Evolutionary conservation across 2,113 vertebrate genomes (phyloP).

Genomic region (Buteo buteo): DNA sequence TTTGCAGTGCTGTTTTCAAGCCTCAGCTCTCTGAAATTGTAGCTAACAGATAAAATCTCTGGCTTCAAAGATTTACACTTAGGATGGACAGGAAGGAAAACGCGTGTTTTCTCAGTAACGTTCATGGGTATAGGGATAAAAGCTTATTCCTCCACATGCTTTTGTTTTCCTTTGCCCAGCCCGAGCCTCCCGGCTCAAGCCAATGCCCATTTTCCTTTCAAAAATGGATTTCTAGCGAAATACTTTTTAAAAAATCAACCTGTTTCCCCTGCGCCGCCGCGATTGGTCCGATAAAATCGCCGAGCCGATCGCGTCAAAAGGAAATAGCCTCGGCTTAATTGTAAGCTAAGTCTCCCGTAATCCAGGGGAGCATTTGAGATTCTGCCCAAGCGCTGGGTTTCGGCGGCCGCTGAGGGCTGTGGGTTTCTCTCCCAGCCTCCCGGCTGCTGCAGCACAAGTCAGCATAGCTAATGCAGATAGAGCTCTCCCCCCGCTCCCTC

Average conservation of each 20-base stretch:
- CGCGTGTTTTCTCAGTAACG: not conserved
- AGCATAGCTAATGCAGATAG: slow-evolving; percentile 83
- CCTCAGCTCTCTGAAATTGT: not conserved
- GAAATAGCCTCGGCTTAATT: slow-evolving; percentile 89
- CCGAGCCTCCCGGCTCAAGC: not conserved
- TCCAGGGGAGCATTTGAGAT: slow-evolving; percentile 88
- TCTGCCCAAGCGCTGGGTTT: slow-evolving; percentile 73
- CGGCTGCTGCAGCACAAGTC: slow-evolving; percentile 84
- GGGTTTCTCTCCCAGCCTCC: slow-evolving; percentile 78
- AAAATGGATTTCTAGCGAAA: slow-evolving; percentile 20
- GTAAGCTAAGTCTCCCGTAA: slow-evolving; percentile 88
- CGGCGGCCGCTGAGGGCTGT: slow-evolving; percentile 71
- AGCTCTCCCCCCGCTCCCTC: slow-evolving; percentile 27
- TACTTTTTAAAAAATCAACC: slow-evolving; percentile 64
- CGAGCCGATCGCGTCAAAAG: slow-evolving; percentile 86
- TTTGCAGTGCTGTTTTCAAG: not conserved
- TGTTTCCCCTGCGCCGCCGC: slow-evolving; percentile 63
- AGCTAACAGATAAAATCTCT: not conserved
- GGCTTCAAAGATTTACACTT: not conserved
- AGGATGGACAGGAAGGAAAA: not conserved
- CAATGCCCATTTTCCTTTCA: not conserved
- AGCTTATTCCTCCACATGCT: slow-evolving; percentile 15
- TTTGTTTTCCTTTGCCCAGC: slow-evolving; percentile 21
- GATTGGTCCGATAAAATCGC: slow-evolving; percentile 78
- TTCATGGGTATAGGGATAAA: not conserved